phyloP scores from a whole-genome alignment of 1,140 invertebrate genomes.

The Adoxophyes honmai region DNA sequence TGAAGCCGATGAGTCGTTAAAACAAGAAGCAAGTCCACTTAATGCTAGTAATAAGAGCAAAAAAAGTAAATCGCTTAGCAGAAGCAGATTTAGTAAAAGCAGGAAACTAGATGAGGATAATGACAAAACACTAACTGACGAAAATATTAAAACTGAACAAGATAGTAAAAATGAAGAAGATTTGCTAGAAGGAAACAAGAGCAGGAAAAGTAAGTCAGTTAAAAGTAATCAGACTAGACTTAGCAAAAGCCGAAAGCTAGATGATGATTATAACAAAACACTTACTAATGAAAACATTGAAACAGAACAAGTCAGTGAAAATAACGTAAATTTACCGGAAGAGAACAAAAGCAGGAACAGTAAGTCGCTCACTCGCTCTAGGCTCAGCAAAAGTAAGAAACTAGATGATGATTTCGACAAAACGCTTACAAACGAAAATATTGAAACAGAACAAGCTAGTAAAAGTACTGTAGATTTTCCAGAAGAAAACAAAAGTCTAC shows the following conservation, averaged over 20 bases:
- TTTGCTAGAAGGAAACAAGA: not conserved
- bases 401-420: not conserved
- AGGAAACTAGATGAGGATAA: not conserved
- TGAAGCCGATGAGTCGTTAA: not conserved
- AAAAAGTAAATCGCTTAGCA: too few relatives aligned
- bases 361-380: too few relatives aligned
- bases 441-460: conserved; percentile 5
- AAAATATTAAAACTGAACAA: conserved; percentile 11
- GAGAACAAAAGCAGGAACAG: too few relatives aligned
- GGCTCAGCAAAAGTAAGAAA: not conserved
- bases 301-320: conserved; percentile 6
- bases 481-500: not conserved
- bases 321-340: not conserved
- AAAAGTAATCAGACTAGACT: not conserved
- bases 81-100: not conserved
- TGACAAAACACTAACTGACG: conserved; percentile 6
- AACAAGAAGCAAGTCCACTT: not conserved
- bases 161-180: not conserved
- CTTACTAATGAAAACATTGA: conserved; percentile 6
- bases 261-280: conserved; percentile 1
- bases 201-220: too few relatives aligned
- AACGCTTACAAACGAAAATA: conserved; percentile 10
- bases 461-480: not conserved
- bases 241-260: not conserved
- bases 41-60: too few relatives aligned